phyloP scores from a whole-genome alignment of 2,113 vertebrate species.

The Podarcis muralis region DNA sequence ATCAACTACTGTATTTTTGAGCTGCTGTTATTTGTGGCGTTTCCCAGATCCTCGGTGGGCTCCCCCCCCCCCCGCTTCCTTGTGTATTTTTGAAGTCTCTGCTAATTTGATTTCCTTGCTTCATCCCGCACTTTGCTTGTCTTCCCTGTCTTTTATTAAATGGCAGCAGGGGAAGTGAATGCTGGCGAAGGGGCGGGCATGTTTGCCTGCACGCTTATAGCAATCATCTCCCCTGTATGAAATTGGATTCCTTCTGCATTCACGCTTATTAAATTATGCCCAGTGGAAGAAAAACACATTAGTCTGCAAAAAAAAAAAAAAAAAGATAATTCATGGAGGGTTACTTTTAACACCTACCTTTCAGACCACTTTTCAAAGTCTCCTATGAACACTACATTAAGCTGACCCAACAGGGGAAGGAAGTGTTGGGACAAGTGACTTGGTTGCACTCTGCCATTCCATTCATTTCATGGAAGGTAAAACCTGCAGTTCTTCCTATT shows the following conservation, averaged over 20 bases:
- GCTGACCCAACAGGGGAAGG: neutral
- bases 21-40: conserved; percentile 18
- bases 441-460: neutral
- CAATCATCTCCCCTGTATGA: conserved; percentile 27
- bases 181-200: neutral
- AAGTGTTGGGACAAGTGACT: neutral
- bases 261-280: conserved; percentile 22
- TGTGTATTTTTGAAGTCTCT: conserved; percentile 43
- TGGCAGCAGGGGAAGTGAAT: conserved; percentile 18
- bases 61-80: neutral
- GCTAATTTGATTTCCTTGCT: conserved; percentile 58
- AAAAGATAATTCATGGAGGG: neutral
- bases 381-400: neutral
- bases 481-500: neutral
- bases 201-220: conserved; percentile 5
- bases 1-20: conserved; percentile 1
- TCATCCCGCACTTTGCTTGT: conserved; percentile 30
- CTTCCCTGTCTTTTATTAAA: conserved; percentile 53
- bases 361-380: neutral
- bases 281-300: conserved; percentile 25
- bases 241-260: conserved; percentile 39
- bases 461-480: neutral
- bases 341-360: conserved; percentile 4
- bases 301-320: neutral
- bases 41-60: neutral